Evolutionary conservation across 2,888 invertebrate species (phyloP), one percentile per base, ranked within the genome.

Genomic region (Leptothorax acervorum): DNA sequence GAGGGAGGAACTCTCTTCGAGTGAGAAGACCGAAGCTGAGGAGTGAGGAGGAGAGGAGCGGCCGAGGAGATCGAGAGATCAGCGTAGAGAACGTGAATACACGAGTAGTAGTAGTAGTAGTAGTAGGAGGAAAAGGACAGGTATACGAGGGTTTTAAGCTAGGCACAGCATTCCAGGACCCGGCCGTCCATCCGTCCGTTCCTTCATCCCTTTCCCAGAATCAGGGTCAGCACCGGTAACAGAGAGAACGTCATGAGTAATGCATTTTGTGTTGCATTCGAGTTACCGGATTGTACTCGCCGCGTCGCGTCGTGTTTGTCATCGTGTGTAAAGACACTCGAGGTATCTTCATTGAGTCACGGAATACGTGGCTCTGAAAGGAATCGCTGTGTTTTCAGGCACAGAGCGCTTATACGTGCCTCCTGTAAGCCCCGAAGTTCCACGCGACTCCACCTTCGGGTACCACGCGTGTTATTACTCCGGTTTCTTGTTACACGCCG

Each of bases 151-250:
- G 84, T 84, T 84, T 70, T 84, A 78, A 89, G 91, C 89, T 89
- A 90, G 91, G 85, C 89, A 88, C 89, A 79, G 87, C 92, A 92
- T 92, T 92, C 92, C 92, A 88, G 89, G 88, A 90, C 86, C 87
- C 86, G 86, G 82, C 88, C 86, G 86, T 83, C 88, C 90, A 86
- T 85, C 84, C 89, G 12, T 63, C 23, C 39, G 63, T 62, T 91
- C 42, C 87, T 90, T 91, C 92, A 89, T 88, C 89, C 90, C 89
- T 89, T 87, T 75, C 85, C 86, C 86, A 88, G 90, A 86, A 87
- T 90, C 87, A 87, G 90, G 88, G 89, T 88, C 83, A 87, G 84
- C 87, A 85, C 70, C 73, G 83, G 85, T 73, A 57, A 57, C 35
- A 35, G 68, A 53, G 60, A 53, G 60, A 53, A 15, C 57, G 23